Evolutionary conservation across 2,888 invertebrate genomes (phyloP), one percentile per base, ranked within the genome.

Genomic region (Conus canariensis): DNA sequence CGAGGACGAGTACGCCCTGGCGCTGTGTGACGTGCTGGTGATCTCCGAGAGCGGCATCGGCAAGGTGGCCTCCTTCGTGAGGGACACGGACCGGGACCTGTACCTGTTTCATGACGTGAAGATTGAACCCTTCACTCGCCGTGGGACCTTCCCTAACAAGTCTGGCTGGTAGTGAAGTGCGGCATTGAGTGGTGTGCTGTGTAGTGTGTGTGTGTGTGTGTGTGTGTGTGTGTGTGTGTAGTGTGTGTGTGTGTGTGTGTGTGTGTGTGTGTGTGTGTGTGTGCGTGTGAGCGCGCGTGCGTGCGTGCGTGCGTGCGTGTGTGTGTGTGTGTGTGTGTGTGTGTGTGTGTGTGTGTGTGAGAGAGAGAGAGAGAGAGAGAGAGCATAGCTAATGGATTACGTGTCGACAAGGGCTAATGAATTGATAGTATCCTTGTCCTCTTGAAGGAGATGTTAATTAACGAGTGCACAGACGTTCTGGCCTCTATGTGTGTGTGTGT

Each of bases 21-120:
- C 87, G 12, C 25, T 45, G 10, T 92, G 92, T 87, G 91, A 92
- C 70, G 83, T 90, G 9, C 77, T 92, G 45, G 87, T 92, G 22
- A 88, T 92, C 19, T 91, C 91, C 30, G 86, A 90, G n/a, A 92
- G 92, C 85, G 91, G 91, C 16, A 90, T 92, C 56, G 91, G 91
- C 0, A 88, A 88, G 22, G 90, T 92, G 25, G 91, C 91, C 22
- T 83, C 90, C 16, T 91, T 88, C 77, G 12, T 91, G 85, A 59
- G 91, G 30, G 45, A 30, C 30, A 30, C 56, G 14, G 88, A 90
- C 77, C 58, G 67, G 1, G 89, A 87, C 56, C 80, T 91, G 25
- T 91, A 90, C 70, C 88, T 90, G 30, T 87, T 88, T 8, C 83
- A 88, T 1, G 45, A n/a, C 12, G 83, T 56, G 22, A 16, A 80